These are phyloP conservation scores for Euleptes europaea DNA, from an alignment of 2,113 vertebrate genomes.

Conservation along the genomic window DNA sequence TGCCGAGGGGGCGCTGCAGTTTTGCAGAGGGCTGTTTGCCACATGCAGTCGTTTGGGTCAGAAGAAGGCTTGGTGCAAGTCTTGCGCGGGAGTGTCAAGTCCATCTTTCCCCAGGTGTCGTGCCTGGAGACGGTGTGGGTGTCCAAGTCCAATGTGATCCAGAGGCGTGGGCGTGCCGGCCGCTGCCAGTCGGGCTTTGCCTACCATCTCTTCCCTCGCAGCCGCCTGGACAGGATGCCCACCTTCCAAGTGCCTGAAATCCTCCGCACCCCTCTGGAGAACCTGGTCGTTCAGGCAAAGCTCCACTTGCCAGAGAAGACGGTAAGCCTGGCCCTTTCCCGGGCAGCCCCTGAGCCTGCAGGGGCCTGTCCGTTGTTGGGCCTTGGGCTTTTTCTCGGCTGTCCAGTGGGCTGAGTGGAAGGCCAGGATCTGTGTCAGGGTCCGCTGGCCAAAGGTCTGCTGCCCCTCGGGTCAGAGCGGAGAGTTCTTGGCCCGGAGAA, in stretches of 20 bases:
- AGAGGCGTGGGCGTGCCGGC: conserved; percentile 90
- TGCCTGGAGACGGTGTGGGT: conserved; percentile 96
- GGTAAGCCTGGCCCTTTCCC: conserved; percentile 50
- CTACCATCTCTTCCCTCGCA: conserved; percentile 90
- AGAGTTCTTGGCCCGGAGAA: too few relatives aligned
- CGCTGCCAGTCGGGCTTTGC: conserved; percentile 93
- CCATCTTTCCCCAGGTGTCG: conserved; percentile 79
- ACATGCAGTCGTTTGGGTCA: fast-evolving
- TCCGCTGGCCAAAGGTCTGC: not conserved
- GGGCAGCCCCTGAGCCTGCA: fast-evolving
- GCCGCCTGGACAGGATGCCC: conserved; percentile 86
- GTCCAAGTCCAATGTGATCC: conserved; percentile 91
- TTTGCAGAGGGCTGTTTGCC: too few relatives aligned
- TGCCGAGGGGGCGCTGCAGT: too few relatives aligned
- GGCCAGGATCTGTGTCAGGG: not conserved
- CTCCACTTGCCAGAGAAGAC: conserved; percentile 92
- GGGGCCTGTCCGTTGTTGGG: not conserved
- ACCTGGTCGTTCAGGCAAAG: conserved; percentile 93
- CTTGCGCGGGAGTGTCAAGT: fast-evolving
- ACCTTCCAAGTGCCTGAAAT: conserved; percentile 92
- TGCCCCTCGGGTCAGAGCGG: too few relatives aligned
- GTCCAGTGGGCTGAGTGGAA: too few relatives aligned
- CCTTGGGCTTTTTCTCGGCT: fast-evolving
- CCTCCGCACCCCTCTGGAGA: conserved; percentile 93
- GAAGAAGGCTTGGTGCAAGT: not conserved